These are phyloP conservation scores for Sinodicranocentrus sp. DNA, from an alignment of 2,888 invertebrate genomes.

Conservation along the genomic window DNA sequence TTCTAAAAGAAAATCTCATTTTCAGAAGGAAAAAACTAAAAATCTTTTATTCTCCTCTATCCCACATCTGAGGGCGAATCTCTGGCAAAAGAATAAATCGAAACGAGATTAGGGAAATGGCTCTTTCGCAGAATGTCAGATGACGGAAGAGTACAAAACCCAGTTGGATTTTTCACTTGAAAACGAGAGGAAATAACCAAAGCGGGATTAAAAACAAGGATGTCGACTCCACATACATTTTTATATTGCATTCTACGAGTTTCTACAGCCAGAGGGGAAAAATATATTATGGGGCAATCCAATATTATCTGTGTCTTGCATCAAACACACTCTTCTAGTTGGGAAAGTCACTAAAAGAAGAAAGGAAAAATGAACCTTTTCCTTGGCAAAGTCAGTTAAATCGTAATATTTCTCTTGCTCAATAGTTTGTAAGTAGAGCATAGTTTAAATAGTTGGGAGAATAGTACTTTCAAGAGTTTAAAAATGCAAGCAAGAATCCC, in stretches of 20 bases:
- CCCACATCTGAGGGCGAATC: not conserved
- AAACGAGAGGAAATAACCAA: no score
- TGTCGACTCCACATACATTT: not conserved
- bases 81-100: slow-evolving; percentile 5
- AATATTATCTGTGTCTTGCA: not conserved
- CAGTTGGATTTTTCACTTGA: not conserved
- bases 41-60: not conserved
- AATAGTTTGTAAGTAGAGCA: not conserved
- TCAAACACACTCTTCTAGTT: no score
- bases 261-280: not conserved
- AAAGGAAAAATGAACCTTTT: not conserved
- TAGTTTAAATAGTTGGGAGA: not conserved
- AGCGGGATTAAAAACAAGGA: no score
- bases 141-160: not conserved
- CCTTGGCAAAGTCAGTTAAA: not conserved
- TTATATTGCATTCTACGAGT: no score
- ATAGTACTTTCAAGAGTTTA: no score
- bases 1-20: not conserved
- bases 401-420: not conserved
- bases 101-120: slow-evolving; percentile 9
- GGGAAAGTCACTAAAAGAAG: no score
- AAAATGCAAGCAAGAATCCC: not conserved
- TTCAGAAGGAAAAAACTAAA: not conserved
- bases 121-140: not conserved
- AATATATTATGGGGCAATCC: not conserved